Evolutionary conservation across 2,113 vertebrate genomes (phyloP), one percentile per base, ranked within the genome.

Genomic region (Nettapus auritus): DNA sequence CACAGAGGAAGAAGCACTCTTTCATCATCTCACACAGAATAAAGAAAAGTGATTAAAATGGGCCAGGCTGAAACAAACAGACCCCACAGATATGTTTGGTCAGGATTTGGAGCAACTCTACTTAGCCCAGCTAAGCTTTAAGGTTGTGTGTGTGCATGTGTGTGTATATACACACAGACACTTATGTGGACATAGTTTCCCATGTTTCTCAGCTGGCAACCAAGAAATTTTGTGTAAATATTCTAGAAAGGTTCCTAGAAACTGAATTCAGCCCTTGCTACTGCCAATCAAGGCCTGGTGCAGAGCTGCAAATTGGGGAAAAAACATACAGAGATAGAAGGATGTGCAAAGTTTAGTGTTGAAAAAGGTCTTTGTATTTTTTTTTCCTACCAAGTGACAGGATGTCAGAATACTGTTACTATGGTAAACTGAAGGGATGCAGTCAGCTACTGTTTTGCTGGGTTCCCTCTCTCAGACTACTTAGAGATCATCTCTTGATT

Each of bases 201-300:
- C 62, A 57, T 34, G 8, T 77, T 70, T 86, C 81, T 36, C 71
- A 66, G 55, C 44, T 70, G 48, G 15, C 2, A 7, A 88, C 14
- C 36, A 77, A 80, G 38, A 29, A 71, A 42, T 62, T 66, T 15
- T 31, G 9, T 26, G 14, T 33, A 85, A 85, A 40, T 89, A 82
- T 93, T 95, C 89, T 33, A 86, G 63, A 86, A 96, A 85, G 13
- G 42, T 73, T 91, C 87, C 88, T 67, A 71, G 36, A 73, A 86
- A 40, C n/a, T 55, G 28, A 81, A 81, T 34, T 91, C 59, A 88
- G 33, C 7, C 59, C 79, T 70, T 77, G 50, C 40, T 86, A 46
- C 40, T 86, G 76, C n/a, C 14, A 36, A 66, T 74, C 55, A 63
- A 5, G 67, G 48, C 25, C 36, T 86, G 36, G 31, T 56, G 38